Conservation (phyloP, 1,140 invertebrate genomes). For the Hycleus cichorii region DNA sequence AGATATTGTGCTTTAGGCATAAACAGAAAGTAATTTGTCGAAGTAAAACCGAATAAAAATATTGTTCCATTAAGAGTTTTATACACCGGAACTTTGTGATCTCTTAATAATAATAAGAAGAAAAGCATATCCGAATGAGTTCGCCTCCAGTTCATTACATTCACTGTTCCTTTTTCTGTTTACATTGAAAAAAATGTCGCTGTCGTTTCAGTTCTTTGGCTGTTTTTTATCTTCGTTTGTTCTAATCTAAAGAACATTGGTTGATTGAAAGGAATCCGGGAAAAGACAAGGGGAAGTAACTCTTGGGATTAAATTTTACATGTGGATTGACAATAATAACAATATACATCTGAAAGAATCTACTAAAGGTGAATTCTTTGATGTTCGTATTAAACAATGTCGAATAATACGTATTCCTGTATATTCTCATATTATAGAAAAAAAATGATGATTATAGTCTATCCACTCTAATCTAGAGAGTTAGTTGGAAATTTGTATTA, state of each 20-base stretch:
- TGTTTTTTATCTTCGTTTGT: conserved; percentile 30
- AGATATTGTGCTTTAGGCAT: no score
- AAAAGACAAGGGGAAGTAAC: conserved; percentile 18
- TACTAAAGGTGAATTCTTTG: conserved; percentile 31
- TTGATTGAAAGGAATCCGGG: conserved; percentile 33
- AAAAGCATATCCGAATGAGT: conserved; percentile 13
- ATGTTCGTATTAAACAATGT: conserved; percentile 32
- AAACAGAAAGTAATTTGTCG: conserved; percentile 2
- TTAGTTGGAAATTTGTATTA: no score
- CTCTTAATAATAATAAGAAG: conserved; percentile 4
- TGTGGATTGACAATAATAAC: conserved; percentile 41
- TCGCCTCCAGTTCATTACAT: conserved; percentile 17
- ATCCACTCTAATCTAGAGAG: no score
- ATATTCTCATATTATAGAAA: conserved; percentile 3
- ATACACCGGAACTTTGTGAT: conserved; percentile 11
- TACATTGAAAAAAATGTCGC: conserved; percentile 22
- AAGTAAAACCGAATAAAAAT: conserved; percentile 8
- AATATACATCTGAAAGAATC: conserved; percentile 36
- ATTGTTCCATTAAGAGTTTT: not conserved
- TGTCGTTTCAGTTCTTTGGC: not conserved
- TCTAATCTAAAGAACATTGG: conserved; percentile 38
- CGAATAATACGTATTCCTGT: not conserved
- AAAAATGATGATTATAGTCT: conserved; percentile 12
- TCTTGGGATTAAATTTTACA: conserved; percentile 41
- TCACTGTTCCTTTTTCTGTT: conserved; percentile 29